These are phyloP conservation scores for Antechinus stuartii DNA, from an alignment of 2,113 vertebrate genomes.

Conservation along the genomic window DNA sequence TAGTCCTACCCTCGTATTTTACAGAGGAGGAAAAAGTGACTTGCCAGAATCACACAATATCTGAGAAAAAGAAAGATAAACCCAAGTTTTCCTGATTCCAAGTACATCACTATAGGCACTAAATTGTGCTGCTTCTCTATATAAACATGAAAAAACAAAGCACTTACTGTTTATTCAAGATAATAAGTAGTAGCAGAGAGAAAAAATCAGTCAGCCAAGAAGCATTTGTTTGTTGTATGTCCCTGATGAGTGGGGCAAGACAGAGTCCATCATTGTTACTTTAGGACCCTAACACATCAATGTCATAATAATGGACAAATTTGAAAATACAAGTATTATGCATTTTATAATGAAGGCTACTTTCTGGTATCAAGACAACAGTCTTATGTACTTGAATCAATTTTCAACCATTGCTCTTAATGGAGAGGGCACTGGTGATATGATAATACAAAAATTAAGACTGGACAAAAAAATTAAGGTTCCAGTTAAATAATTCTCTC, in stretches of 20 bases:
- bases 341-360: background rate
- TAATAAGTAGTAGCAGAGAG: background rate
- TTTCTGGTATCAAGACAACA: background rate
- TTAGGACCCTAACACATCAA: background rate
- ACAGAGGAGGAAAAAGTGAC: background rate
- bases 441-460: background rate
- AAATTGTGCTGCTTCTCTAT: background rate
- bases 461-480: background rate
- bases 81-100: background rate
- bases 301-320: background rate
- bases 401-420: background rate
- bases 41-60: background rate
- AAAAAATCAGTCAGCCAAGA: background rate
- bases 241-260: background rate
- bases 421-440: background rate
- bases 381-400: background rate
- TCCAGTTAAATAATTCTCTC: background rate
- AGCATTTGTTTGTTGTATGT: background rate
- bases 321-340: background rate
- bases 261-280: background rate
- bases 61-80: background rate
- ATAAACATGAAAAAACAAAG: background rate
- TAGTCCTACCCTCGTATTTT: background rate
- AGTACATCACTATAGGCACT: background rate
- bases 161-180: background rate